Base-by-base conservation (phyloP, 2,797 vertebrate genomes). In the Anguilla megastoma region DNA sequence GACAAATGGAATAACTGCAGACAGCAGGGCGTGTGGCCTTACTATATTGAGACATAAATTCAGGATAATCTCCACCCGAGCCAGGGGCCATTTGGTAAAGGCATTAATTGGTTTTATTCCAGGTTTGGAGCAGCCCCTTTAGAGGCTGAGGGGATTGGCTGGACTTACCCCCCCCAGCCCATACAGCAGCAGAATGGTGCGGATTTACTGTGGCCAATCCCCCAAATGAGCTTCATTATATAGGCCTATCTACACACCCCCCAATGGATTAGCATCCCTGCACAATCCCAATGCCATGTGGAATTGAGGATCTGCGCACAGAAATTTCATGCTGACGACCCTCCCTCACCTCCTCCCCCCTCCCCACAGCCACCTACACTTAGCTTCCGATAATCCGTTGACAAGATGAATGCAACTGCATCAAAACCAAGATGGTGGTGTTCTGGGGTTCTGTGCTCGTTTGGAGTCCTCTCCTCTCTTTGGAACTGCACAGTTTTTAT, bases 221-320 rank as follows among this genome's bases (percentile, higher is more conserved):
- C 91, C 88, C 92, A 95, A 95, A 95, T 95, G 91, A 95, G 94
- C 93, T 94, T 94, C 92, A 95, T 96, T 95, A 95, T 94, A 94
- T 88, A 87, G 86, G 91, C 89, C 93, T 93, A 92, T 91, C 83
- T 90, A 87, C 86, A 86, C 92, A 63, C 88, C 90, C 90, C 89
- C 92, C 90, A 33, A 52, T 87, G 92, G 94, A 94, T 95, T 95
- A 95, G 91, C 90, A 89, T 90, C 87, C 90, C 86, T 89, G 92
- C 90, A 91, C 92, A 94, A 91, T 92, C 93, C 92, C 87, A 88
- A 85, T 87, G 90, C 92, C 92, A 91, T 92, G 86, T 82, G 33
- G 52, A 41, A 33, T 74, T 76, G 50, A 27, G 56, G 41, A 66
- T 58, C 8, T 80, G 92, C 90, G 91, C 93, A 89, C 95, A 92